Evolutionary conservation across 2,888 invertebrate genomes (phyloP).

Genomic region (Lasioglossum lativentre): DNA sequence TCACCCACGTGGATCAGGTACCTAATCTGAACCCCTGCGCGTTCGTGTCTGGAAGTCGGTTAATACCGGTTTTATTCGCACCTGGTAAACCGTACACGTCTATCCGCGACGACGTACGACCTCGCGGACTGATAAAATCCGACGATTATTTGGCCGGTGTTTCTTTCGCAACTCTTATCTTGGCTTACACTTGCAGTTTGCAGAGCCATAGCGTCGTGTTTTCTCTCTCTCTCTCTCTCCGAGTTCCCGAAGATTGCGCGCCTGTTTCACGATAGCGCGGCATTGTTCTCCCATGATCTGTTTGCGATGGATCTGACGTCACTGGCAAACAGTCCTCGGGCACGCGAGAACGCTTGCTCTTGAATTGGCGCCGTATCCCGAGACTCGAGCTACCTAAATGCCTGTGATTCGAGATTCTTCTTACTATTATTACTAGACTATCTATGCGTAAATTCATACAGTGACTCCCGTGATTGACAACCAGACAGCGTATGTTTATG

Average conservation of each 20-base stretch:
- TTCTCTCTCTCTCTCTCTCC: constrained; percentile 24
- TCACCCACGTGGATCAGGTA: constrained; percentile 57
- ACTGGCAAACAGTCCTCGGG: constrained; percentile 35
- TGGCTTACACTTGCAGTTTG: constrained; percentile 43
- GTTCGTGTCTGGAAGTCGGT: constrained; percentile 27
- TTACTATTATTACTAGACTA: background rate
- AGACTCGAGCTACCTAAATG: background rate
- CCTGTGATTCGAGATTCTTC: background rate
- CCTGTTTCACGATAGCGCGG: constrained; percentile 43
- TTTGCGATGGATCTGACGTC: constrained; percentile 47
- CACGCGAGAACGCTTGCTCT: constrained; percentile 30
- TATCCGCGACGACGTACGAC: constrained; percentile 40
- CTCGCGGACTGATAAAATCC: constrained; percentile 54
- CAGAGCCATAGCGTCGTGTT: constrained; percentile 38
- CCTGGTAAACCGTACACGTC: constrained; percentile 45
- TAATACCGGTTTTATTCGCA: constrained; percentile 58
- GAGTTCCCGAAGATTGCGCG: constrained; percentile 48
- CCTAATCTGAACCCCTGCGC: constrained; percentile 29
- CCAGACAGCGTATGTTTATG: too few species aligned
- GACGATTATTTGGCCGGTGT: constrained; percentile 44
- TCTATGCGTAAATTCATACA: background rate
- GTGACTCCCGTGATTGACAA: background rate
- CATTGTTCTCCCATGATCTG: constrained; percentile 50
- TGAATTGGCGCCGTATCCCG: constrained; percentile 20
- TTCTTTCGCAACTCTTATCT: constrained; percentile 57